These are phyloP conservation scores for Lepidurus packardi DNA, from an alignment of 1,140 invertebrate species.

Conservation along the genomic window DNA sequence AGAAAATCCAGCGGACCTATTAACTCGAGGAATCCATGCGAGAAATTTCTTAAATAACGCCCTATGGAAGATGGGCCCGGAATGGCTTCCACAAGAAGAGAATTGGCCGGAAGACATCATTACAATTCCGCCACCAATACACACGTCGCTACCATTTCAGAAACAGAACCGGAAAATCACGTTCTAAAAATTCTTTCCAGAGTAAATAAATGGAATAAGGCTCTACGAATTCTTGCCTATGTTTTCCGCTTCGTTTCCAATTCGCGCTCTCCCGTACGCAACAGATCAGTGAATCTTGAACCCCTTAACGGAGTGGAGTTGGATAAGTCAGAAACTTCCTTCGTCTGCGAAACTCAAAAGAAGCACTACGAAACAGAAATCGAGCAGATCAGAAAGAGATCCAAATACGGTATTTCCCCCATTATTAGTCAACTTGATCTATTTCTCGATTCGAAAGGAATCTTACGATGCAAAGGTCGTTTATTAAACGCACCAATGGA, in stretches of 20 bases:
- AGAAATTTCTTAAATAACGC: neutral
- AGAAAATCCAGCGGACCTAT: neutral
- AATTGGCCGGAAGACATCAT: neutral
- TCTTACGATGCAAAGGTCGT: constrained; percentile 17
- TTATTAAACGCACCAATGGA: too few relatives aligned
- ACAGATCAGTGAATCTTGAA: neutral
- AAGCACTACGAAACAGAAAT: neutral
- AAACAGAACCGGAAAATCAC: neutral
- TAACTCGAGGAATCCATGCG: neutral
- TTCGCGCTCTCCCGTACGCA: neutral
- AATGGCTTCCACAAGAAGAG: neutral
- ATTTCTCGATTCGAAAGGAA: constrained; percentile 23
- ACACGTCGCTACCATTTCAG: neutral
- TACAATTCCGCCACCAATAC: neutral
- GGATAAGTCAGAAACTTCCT: neutral
- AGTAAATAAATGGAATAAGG: neutral
- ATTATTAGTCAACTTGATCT: constrained; percentile 24
- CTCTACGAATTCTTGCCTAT: too few relatives aligned
- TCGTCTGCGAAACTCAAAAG: neutral
- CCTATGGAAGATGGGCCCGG: neutral
- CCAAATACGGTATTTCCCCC: neutral
- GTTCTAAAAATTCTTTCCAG: neutral
- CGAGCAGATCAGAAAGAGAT: neutral
- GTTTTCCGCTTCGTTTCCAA: neutral
- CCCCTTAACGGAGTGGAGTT: neutral